A percentile compares a stretch with the other conserved stretches of the same genome.
These are phyloP conservation scores for Rhinichthys klamathensis DNA, from an alignment of 2,113 vertebrate species.

Conservation along the genomic window DNA sequence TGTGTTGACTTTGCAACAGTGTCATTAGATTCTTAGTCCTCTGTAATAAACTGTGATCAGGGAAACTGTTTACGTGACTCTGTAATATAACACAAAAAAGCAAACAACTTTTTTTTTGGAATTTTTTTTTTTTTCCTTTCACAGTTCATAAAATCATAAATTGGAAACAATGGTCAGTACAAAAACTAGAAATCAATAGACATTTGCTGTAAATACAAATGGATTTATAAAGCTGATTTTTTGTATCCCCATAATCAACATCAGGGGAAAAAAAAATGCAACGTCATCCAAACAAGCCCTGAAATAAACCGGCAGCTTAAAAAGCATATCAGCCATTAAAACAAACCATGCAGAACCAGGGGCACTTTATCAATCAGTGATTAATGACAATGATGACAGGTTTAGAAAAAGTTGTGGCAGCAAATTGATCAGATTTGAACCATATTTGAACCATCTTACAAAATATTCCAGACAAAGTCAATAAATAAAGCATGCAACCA, in stretches of 20 bases:
- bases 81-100: neutral
- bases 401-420: neutral
- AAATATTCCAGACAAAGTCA: neutral
- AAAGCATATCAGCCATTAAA: neutral
- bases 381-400: neutral
- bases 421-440: neutral
- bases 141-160: conserved; percentile 19
- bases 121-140: neutral
- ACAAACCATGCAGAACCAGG: conserved; percentile 14
- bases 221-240: conserved; percentile 29
- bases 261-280: neutral
- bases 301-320: conserved; percentile 4
- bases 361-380: neutral
- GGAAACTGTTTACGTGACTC: neutral
- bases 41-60: conserved; percentile 24
- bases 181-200: conserved; percentile 28
- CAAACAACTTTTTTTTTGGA: neutral
- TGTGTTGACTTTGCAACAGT: neutral
- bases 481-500: conserved; percentile 24
- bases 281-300: neutral
- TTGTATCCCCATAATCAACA: neutral
- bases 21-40: neutral
- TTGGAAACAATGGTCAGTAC: neutral
- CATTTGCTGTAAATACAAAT: conserved; percentile 15
- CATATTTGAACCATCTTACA: neutral